Evolutionary conservation across 2,888 invertebrate genomes (phyloP), one percentile per base, ranked within the genome.

Genomic region (Lacanobia oleracea): DNA sequence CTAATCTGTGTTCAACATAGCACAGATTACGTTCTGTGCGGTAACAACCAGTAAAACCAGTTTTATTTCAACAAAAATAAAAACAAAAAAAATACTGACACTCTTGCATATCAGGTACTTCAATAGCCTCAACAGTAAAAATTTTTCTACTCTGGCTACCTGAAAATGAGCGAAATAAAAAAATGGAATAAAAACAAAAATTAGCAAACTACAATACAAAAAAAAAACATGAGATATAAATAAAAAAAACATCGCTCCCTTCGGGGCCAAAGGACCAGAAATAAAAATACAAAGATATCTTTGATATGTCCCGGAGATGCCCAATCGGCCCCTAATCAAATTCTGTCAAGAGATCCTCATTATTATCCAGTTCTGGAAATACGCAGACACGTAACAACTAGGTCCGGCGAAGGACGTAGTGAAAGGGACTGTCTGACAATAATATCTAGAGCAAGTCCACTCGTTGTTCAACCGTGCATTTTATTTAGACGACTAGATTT

Each of bases 101-200:
- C 88, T 95, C 94, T 87, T 95, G 95, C 93, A 96, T 93, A 86
- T 95, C 94, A 59, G 95, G 95, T 65, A 95, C 94, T 82, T 95
- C 95, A 76, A 95, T 92, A 90, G 92, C 92, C 66, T 96, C 94
- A 87, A 94, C 92, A 72, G 91, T 87, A 89, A 95, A 94, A 81
- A 91, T 88, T 81, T 91, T 94, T 93, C 88, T 95, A 91, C 79
- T 91, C 84, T 91, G 91, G 76, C 82, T 84, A 91, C 89, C 96
- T 96, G 96, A 82, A 96, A 96, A 88, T 88, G 86, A 88, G 84
- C 72, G 84, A 84, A 82, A 89, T 80, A 84, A 89, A 85, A n/a
- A 88, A 80, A 79, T 77, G 81, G n/a, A 61, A 81, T 69, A 64
- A 68, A 88, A 88, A 89, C 81, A 85, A 87, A 27, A 88, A 87